Base-by-base conservation (phyloP, 2,888 invertebrate genomes). In the Zygaena filipendulae region DNA sequence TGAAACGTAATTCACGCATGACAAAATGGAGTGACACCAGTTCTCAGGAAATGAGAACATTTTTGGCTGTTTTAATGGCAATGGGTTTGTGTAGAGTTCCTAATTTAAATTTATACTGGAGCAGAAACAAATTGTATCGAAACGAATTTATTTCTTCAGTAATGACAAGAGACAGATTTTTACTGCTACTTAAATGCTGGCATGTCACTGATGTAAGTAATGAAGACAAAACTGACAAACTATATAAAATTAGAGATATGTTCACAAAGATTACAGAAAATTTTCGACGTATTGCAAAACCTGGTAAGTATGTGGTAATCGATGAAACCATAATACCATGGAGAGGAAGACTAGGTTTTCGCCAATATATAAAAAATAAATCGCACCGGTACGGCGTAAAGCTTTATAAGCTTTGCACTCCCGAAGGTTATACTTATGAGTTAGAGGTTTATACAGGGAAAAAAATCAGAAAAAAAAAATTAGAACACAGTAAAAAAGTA, bases 291-390 rank as follows among this genome's bases (percentile, higher is more conserved):
- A 29, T 37, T 19, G 21, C 23, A 29, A 31, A 27, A 2, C 39
- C 39, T 3, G 39, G 32, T 21, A 36, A 31, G 11, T 25, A 24
- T 21, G 8, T 35, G 3, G 36, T 36, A 4, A 35, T 36, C 5
- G 27, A 32, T 13, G 32, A 32, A 7, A 26, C 26, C 2, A 37
- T 34, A 28, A 26, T 32, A 8, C 30, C 32, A 1, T 29, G 34
- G 30, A 25, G 35, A 25, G 35, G 34, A 20, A 20, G 53, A 6
- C 28, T 57, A 12, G 36, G 25, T 23, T 47, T 52, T 30, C 26
- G 53, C 4, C 57, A 62, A 36, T 53, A 50, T 20, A 52, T 58
- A 4, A 47, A 52, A 29, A 39, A 36, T 23, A 39, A 36, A 29
- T 25, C 34, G 2, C 38, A 38, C 14, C 22, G 14, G 10, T 35